Evolutionary conservation across 64 coral and sea anemone species (phyloP), one percentile per base, ranked within the genome.

Genomic region (Anthopleura sola): DNA sequence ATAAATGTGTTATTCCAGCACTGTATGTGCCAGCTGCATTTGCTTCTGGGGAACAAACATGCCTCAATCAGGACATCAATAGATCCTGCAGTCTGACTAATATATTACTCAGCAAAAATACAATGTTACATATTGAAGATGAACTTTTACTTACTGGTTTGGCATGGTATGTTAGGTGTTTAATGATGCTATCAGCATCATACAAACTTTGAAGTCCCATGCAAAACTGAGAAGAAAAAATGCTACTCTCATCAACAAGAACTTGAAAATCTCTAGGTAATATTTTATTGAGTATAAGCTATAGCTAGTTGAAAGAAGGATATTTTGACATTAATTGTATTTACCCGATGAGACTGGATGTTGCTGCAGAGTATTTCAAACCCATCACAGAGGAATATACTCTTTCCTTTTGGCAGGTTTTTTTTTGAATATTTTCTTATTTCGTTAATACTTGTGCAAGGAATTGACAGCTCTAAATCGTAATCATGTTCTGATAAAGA

Each of bases 351-450:
- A 17, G 89, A 91, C 46, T 91, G 77, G 31, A 98, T 86, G 71
- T 91, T 92, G 54, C 92, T 91, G 81, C 95, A 98, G 17, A 94
- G 54, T 2, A 98, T 81, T 76, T 98, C 95, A 86, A 98, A 88
- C 39, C 95, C 95, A 94, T 98, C 95, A 86, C 60, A 82, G 36
- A 94, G 88, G 55, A 98, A 91, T 76, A 98, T 86, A 31, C 81
- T 88, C 34, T 93, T 90, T 57, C 87, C 92, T 57, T 98, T 98
- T 50, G 92, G 86, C 16, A 98, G 80, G 33, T 91, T 94, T 75
- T 91, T 98, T 82, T 58, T 94, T 53, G 92, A 91, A 75, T 83
- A 94, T 85, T 94, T 98, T 78, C 87, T 92, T 53, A 98, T 78
- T 36, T 98, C 95, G 77, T 88, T 94, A 32, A 98, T 83, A 75